Conservation (phyloP, 1,140 invertebrate species). For the Drosophila lini region DNA sequence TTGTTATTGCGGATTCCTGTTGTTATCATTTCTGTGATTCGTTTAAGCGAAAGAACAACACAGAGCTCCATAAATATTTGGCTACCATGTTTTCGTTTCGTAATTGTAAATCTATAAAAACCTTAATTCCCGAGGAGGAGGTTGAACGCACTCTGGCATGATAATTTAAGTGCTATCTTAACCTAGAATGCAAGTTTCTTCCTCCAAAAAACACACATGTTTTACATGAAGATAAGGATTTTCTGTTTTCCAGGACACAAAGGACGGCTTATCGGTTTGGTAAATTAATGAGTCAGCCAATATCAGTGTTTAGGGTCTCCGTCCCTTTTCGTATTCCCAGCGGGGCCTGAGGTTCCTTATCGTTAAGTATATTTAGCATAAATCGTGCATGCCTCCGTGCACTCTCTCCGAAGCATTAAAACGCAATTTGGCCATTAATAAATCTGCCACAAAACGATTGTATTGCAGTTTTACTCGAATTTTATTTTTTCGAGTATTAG, state of each 20-base stretch:
- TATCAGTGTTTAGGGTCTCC: conserved; percentile 26
- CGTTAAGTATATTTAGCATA: conserved; percentile 51
- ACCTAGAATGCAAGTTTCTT: not conserved
- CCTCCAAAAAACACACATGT: not conserved
- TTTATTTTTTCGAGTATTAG: conserved; percentile 2
- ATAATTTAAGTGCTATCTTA: conserved; percentile 17
- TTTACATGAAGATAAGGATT: conserved; percentile 20
- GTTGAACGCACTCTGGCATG: conserved; percentile 4
- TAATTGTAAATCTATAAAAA: conserved; percentile 6
- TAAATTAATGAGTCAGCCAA: conserved; percentile 19
- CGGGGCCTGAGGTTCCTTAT: conserved; percentile 42
- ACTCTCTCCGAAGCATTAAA: conserved; percentile 5
- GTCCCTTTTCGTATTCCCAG: conserved; percentile 17
- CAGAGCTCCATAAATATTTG: conserved; percentile 16
- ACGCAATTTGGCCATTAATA: conserved; percentile 16
- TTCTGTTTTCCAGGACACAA: conserved; percentile 22
- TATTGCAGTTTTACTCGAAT: not conserved
- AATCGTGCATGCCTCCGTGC: conserved; percentile 15
- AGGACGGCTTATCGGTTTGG: conserved; percentile 38
- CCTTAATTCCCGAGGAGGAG: not conserved
- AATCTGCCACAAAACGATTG: conserved; percentile 3
- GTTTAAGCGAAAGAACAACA: conserved; percentile 6
- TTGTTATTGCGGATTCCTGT: conserved; percentile 41
- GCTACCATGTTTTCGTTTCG: conserved; percentile 12
- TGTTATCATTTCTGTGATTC: conserved; percentile 30